Evolutionary conservation across 2,888 invertebrate genomes (phyloP).

Genomic region (Lasioglossum marginatum): DNA sequence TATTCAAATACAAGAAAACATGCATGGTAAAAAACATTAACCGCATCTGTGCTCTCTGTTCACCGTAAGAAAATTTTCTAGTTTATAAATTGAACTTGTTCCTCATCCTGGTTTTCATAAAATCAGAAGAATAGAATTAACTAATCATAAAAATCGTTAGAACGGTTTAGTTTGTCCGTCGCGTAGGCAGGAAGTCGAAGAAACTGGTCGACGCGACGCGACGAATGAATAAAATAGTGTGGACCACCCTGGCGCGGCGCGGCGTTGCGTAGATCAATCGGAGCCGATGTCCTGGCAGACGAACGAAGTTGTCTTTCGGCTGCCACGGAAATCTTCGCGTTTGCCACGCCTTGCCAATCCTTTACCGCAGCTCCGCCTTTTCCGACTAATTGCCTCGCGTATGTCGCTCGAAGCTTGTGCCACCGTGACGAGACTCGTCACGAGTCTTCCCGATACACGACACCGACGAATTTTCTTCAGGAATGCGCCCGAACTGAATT

Average conservation of each 20-base stretch:
- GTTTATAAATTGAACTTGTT: no score
- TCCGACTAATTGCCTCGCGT: conserved; percentile 74
- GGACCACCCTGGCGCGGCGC: conserved; percentile 26
- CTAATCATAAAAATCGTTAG: not conserved
- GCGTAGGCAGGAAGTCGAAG: conserved; percentile 35
- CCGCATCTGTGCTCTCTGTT: no score
- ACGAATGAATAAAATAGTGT: conserved; percentile 57
- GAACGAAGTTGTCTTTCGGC: conserved; percentile 67
- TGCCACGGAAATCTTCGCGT: conserved; percentile 59
- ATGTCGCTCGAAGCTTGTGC: conserved; percentile 21
- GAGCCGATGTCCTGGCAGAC: conserved; percentile 61
- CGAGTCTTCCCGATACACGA: not conserved
- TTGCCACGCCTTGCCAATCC: conserved; percentile 80
- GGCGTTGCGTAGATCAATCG: conserved; percentile 66
- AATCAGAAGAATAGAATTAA: no score
- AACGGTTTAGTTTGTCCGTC: not conserved
- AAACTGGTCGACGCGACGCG: not conserved
- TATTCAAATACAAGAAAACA: not conserved
- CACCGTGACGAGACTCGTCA: conserved; percentile 36
- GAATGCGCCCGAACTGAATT: not conserved
- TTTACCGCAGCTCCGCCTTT: conserved; percentile 80
- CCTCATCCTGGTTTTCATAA: no score
- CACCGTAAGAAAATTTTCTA: no score
- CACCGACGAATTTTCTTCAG: conserved; percentile 25
- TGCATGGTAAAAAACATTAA: no score